These are phyloP conservation scores for Notolepis coatsorum DNA, from an alignment of 2,797 vertebrate species.

Conservation along the genomic window DNA sequence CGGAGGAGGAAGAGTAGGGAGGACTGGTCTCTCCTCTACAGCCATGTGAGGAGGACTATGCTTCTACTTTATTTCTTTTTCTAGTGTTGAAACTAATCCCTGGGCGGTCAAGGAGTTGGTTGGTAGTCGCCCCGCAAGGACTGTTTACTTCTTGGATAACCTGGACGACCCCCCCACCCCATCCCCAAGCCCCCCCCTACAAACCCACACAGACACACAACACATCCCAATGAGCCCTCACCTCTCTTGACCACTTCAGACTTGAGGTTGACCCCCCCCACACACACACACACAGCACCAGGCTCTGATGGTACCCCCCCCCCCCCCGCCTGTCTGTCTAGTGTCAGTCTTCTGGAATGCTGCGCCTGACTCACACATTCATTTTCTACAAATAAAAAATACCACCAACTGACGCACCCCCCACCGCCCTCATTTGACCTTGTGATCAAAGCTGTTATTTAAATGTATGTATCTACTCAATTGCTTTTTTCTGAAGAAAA, in stretches of 20 bases:
- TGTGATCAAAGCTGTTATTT: conserved; percentile 86
- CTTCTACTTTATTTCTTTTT: neutral
- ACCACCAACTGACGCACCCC: neutral
- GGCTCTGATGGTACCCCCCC: too few relatives aligned
- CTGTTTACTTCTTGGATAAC: conserved; percentile 27
- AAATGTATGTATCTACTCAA: conserved; percentile 87
- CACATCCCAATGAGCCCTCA: too few relatives aligned
- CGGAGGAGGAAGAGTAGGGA: neutral
- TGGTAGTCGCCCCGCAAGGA: conserved; percentile 8
- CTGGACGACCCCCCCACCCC: too few relatives aligned
- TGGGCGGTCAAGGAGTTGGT: neutral
- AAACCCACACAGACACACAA: too few relatives aligned
- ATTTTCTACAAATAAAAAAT: conserved; percentile 65
- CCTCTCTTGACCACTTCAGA: too few relatives aligned
- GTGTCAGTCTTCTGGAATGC: too few relatives aligned
- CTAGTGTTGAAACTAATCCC: neutral
- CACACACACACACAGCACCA: too few relatives aligned
- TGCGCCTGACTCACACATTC: conserved; percentile 73
- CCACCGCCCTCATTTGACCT: conserved; percentile 35
- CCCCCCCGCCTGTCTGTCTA: too few relatives aligned
- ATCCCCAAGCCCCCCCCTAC: too few relatives aligned
- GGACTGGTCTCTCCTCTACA: too few relatives aligned
- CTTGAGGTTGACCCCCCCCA: too few relatives aligned
- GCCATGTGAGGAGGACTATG: too few relatives aligned
- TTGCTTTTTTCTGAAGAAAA: conserved; percentile 93